phyloP scores from a whole-genome alignment of 2,888 invertebrate species.

The Ellobium chinense region DNA sequence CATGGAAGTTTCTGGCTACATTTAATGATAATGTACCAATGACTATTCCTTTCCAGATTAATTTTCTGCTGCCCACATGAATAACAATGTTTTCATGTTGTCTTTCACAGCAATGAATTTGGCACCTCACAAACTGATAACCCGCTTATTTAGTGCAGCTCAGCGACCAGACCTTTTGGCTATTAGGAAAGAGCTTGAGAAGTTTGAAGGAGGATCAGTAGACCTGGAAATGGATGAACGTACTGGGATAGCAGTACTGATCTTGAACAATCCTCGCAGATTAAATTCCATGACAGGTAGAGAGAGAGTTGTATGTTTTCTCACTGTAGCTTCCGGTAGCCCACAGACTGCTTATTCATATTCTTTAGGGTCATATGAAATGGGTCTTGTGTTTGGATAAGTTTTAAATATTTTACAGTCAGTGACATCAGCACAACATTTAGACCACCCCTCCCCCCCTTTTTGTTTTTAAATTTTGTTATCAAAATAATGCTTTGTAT shows the following conservation, averaged over 20 bases:
- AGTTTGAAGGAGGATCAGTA: conserved; percentile 60
- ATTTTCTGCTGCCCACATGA: no score
- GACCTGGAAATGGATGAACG: conserved; percentile 75
- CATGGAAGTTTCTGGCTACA: no score
- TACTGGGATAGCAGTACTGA: conserved; percentile 79
- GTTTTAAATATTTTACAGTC: no score
- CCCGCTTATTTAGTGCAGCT: neutral
- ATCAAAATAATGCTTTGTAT: no score
- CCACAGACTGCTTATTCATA: neutral
- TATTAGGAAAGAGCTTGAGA: conserved; percentile 45
- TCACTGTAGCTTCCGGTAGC: neutral
- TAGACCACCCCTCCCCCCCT: no score
- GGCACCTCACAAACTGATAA: neutral
- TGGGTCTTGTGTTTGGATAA: no score
- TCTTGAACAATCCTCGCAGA: conserved; percentile 78
- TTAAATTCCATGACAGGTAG: conserved; percentile 73
- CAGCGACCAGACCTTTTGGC: conserved; percentile 28
- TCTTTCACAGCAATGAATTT: neutral
- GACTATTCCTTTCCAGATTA: no score
- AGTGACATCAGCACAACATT: no score
- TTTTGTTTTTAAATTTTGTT: no score
- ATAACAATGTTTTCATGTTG: neutral
- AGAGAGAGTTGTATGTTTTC: neutral
- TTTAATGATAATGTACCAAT: no score
- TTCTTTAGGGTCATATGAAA: neutral